Conservation (phyloP, 2,797 vertebrate genomes). For the Enteromius treurensis region DNA sequence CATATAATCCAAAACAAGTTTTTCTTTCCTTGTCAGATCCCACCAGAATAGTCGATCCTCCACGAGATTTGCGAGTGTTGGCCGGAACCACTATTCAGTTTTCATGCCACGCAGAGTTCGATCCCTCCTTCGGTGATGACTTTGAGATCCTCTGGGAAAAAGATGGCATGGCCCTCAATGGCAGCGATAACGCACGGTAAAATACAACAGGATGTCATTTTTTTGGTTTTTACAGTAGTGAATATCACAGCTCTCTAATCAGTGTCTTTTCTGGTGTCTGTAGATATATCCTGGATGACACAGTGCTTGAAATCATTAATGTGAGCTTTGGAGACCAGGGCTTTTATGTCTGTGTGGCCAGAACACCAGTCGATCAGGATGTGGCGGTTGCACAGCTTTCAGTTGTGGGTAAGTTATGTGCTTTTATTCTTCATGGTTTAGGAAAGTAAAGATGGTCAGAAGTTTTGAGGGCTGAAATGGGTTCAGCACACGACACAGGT, state of each 20-base stretch:
- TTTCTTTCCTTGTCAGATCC: slow-evolving; percentile 79
- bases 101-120: slow-evolving; percentile 85
- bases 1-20: slow-evolving; percentile 2
- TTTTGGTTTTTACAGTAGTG: neutral
- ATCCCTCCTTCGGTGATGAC: slow-evolving; percentile 83
- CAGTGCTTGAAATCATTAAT: slow-evolving; percentile 85
- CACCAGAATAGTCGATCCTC: slow-evolving; percentile 82
- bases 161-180: slow-evolving; percentile 79
- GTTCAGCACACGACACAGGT: neutral
- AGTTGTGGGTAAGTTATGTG: slow-evolving; percentile 84
- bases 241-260: slow-evolving; percentile 45
- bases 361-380: slow-evolving; percentile 82
- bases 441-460: neutral
- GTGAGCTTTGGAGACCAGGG: slow-evolving; percentile 86
- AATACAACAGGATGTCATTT: slow-evolving; percentile 10
- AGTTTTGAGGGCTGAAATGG: neutral
- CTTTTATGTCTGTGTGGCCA: slow-evolving; percentile 84
- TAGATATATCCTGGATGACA: slow-evolving; percentile 85
- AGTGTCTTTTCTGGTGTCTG: slow-evolving; percentile 11
- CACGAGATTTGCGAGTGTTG: slow-evolving; percentile 81
- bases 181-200: slow-evolving; percentile 84
- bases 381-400: slow-evolving; percentile 74
- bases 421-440: neutral
- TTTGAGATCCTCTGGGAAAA: slow-evolving; percentile 91
- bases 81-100: slow-evolving; percentile 82